Percentiles rank a stretch among this genome's conserved stretches.
phyloP scores from a whole-genome alignment of 2,888 invertebrate species.

The Altica lythri region DNA sequence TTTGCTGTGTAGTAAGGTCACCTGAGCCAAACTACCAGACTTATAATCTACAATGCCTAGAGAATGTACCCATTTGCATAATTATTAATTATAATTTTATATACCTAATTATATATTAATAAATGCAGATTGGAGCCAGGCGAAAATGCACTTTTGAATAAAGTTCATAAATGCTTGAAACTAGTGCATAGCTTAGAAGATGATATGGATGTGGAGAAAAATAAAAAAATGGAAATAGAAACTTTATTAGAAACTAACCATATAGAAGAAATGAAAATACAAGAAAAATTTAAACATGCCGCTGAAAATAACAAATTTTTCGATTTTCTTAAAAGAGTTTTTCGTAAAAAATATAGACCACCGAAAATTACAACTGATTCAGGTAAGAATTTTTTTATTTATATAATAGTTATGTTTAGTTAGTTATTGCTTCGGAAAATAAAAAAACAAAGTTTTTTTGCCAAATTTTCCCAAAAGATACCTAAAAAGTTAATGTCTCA shows the following conservation, averaged over 20 bases:
- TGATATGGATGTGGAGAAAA: slow-evolving; percentile 59
- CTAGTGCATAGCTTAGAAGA: slow-evolving; percentile 60
- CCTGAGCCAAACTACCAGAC: too few relatives aligned
- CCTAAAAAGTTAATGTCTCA: too few relatives aligned
- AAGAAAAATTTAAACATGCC: slow-evolving; percentile 62
- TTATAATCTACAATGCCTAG: too few relatives aligned
- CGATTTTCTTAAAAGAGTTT: slow-evolving; percentile 79
- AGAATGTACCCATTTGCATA: too few relatives aligned
- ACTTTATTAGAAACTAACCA: slow-evolving; percentile 56
- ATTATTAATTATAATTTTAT: too few relatives aligned
- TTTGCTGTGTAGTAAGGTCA: too few relatives aligned
- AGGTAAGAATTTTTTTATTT: slow-evolving; percentile 54
- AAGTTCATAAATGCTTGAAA: slow-evolving; percentile 45
- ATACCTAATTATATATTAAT: too few relatives aligned
- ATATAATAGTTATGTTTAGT: too few relatives aligned
- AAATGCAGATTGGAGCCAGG: slow-evolving; percentile 73
- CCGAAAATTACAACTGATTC: slow-evolving; percentile 64
- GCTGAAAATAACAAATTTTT: slow-evolving; percentile 75
- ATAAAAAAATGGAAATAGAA: slow-evolving; percentile 60
- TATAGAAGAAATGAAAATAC: slow-evolving; percentile 59
- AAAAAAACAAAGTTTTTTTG: too few relatives aligned
- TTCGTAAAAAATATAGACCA: slow-evolving; percentile 79
- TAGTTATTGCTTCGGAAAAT: too few relatives aligned
- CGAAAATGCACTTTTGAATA: slow-evolving; percentile 66
- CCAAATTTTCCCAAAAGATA: too few relatives aligned